A percentile compares a stretch with the other conserved stretches of the same genome.
These are phyloP conservation scores for Drosophila cardini DNA, from an alignment of 1,140 invertebrate genomes.

Conservation along the genomic window DNA sequence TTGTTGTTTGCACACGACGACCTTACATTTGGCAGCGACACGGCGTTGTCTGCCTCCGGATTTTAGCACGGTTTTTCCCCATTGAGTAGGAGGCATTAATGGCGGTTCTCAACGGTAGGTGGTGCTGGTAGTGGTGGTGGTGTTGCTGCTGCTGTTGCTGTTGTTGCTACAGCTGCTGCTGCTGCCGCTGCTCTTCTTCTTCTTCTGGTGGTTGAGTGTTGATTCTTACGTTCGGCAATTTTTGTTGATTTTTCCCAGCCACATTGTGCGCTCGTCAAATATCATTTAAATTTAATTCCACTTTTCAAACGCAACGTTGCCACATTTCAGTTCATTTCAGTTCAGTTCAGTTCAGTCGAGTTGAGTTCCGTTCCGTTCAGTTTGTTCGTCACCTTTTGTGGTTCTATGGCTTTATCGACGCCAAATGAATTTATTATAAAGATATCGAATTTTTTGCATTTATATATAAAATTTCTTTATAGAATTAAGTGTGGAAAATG, in stretches of 20 bases:
- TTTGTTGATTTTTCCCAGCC: constrained; percentile 46
- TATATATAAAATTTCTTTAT: constrained; percentile 21
- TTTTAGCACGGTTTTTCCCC: constrained; percentile 5
- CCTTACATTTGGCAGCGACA: constrained; percentile 35
- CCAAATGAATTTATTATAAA: constrained; percentile 20
- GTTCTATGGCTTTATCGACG: constrained; percentile 21
- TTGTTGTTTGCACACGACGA: constrained; percentile 36
- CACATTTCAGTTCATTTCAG: constrained; percentile 52
- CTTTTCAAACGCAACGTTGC: constrained; percentile 47
- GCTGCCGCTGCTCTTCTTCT: constrained; percentile 1
- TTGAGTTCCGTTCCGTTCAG: constrained; percentile 32
- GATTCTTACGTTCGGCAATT: constrained; percentile 38
- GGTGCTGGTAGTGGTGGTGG: background rate
- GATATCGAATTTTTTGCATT: constrained; percentile 11
- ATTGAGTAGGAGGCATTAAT: constrained; percentile 12
- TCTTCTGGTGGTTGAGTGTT: constrained; percentile 25
- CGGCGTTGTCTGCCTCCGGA: constrained; percentile 30
- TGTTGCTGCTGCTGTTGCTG: background rate
- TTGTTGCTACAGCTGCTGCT: background rate
- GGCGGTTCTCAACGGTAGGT: constrained; percentile 16
- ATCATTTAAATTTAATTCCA: constrained; percentile 79
- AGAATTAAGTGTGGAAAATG: background rate
- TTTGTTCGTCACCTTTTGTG: constrained; percentile 60
- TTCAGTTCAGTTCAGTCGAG: constrained; percentile 32
- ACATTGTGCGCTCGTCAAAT: constrained; percentile 56